These are phyloP conservation scores for Cinara cedri DNA, from an alignment of 2,888 invertebrate genomes.

Conservation along the genomic window DNA sequence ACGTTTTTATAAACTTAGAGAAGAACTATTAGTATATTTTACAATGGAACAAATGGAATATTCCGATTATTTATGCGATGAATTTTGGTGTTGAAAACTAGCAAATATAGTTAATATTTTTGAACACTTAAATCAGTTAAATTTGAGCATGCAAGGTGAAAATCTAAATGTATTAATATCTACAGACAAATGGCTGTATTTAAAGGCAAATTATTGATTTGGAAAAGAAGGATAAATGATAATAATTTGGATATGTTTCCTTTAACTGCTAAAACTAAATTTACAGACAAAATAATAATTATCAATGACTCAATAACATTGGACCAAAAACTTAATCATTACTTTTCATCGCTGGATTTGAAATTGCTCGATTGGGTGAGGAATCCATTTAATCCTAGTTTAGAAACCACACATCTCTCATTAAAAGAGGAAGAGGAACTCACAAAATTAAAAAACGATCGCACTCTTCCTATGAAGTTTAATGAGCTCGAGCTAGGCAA, in stretches of 20 bases:
- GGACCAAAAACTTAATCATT: background rate
- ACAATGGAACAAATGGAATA: constrained; percentile 26
- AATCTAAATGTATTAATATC: constrained; percentile 26
- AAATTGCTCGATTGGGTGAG: constrained; percentile 21
- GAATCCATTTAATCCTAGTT: too few relatives aligned
- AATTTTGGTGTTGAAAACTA: constrained; percentile 33
- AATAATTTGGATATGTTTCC: constrained; percentile 30
- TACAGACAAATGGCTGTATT: constrained; percentile 31
- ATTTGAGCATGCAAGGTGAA: constrained; percentile 29
- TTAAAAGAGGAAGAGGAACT: background rate
- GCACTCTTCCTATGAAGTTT: too few relatives aligned
- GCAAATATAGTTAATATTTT: constrained; percentile 30
- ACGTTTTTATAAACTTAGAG: constrained; percentile 56
- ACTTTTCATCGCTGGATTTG: background rate
- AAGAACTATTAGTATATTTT: constrained; percentile 57
- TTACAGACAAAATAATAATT: constrained; percentile 16
- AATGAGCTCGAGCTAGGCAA: background rate
- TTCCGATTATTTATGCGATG: constrained; percentile 18
- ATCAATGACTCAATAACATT: constrained; percentile 11
- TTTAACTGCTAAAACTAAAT: constrained; percentile 9
- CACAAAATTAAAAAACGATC: too few relatives aligned
- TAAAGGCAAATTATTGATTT: constrained; percentile 23
- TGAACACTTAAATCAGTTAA: constrained; percentile 50
- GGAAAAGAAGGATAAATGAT: constrained; percentile 24
- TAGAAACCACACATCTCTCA: background rate